Conservation (phyloP, 2,888 invertebrate genomes). For the Drosophila antonietae region DNA sequence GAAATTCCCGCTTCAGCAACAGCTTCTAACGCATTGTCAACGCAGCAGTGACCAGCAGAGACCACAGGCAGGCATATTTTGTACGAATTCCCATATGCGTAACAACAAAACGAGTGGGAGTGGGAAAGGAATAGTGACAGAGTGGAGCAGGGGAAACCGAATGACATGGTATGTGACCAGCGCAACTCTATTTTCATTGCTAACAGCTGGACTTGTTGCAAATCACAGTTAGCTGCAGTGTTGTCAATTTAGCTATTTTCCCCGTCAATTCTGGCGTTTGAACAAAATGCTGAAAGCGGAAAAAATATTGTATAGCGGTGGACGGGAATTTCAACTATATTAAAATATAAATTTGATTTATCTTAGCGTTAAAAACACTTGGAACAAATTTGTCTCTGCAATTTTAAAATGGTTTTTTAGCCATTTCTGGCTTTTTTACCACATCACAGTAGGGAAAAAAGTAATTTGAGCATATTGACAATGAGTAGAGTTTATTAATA, state of each 20-base stretch:
- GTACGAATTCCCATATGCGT: conserved; percentile 28
- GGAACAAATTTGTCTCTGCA: too few species aligned
- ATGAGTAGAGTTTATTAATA: neutral
- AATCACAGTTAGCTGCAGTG: conserved; percentile 7
- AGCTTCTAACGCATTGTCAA: conserved; percentile 53
- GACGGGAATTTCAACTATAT: too few species aligned
- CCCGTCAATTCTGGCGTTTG: too few species aligned
- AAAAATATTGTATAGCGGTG: too few species aligned
- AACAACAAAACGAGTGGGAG: neutral
- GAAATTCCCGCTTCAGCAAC: conserved; percentile 10
- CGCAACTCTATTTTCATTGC: conserved; percentile 16
- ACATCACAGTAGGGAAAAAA: neutral
- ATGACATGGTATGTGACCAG: conserved; percentile 2
- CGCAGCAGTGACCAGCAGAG: conserved; percentile 48
- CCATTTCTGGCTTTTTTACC: too few species aligned
- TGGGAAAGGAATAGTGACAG: neutral
- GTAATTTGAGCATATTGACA: neutral
- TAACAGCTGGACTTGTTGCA: conserved; percentile 12
- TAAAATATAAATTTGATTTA: too few species aligned
- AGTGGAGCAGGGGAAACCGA: neutral
- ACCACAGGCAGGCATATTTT: conserved; percentile 26
- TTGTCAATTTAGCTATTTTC: too few species aligned
- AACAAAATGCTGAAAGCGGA: too few species aligned
- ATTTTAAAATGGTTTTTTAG: too few species aligned
- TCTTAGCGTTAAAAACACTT: too few species aligned